Evolutionary conservation across 2,797 vertebrate species (phyloP).

Genomic region (Pipistrellus pipistrellus): DNA sequence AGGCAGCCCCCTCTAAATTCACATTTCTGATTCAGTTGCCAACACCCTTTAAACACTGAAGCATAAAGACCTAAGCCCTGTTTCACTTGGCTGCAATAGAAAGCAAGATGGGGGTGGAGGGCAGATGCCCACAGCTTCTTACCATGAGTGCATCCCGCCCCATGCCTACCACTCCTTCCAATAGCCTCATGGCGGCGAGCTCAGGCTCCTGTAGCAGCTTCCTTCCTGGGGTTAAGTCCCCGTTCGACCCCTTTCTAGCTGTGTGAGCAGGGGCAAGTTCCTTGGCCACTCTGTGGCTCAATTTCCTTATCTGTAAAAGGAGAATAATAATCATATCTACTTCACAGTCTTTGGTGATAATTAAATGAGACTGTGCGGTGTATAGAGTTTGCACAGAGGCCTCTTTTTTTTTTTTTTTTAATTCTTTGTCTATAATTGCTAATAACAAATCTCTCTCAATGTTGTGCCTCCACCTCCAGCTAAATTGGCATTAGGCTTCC

Average conservation of each 20-base stretch:
- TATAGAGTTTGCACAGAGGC: neutral
- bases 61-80: neutral
- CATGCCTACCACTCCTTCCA: neutral
- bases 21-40: neutral
- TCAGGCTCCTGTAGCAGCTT: neutral
- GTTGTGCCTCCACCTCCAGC: slow-evolving; percentile 74
- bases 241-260: neutral
- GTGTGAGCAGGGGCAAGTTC: neutral
- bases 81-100: neutral
- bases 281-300: neutral
- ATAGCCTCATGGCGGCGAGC: neutral
- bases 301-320: slow-evolving; percentile 23
- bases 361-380: neutral
- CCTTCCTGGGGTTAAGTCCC: neutral
- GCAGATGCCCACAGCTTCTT: neutral
- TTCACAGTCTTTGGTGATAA: neutral
- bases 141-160: too few relatives aligned
- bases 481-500: slow-evolving; percentile 84
- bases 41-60: neutral
- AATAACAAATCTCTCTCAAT: neutral
- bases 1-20: neutral
- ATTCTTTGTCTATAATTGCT: neutral
- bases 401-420: neutral
- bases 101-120: neutral
- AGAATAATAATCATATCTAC: neutral